phyloP scores from a whole-genome alignment of 2,113 vertebrate species.

The Parus major region DNA sequence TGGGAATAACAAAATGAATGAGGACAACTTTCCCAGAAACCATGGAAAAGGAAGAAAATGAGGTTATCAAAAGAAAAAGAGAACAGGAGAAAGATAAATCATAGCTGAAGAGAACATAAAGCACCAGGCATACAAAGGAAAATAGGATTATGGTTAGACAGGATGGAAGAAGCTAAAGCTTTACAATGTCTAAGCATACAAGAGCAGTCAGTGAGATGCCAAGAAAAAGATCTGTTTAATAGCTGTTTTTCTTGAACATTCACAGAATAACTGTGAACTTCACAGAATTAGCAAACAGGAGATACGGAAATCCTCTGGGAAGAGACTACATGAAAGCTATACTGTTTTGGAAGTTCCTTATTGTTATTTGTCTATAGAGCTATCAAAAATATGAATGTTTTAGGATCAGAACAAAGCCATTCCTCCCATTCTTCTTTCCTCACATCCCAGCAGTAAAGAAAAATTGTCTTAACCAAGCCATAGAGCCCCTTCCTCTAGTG shows the following conservation, averaged over 20 bases:
- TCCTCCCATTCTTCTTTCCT: background rate
- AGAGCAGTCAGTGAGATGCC: background rate
- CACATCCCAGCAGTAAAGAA: background rate
- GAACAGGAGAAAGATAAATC: background rate
- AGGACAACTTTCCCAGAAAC: background rate
- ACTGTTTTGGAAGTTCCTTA: background rate
- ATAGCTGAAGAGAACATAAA: background rate
- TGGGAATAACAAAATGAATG: background rate
- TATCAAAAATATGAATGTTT: background rate
- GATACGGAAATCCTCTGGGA: background rate
- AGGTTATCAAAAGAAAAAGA: background rate
- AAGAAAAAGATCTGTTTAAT: background rate
- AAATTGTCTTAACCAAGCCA: background rate
- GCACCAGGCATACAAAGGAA: background rate
- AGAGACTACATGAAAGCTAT: background rate
- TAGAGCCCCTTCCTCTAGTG: background rate
- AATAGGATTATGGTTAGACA: background rate
- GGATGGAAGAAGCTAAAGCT: background rate
- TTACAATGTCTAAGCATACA: background rate
- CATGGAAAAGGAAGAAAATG: background rate
- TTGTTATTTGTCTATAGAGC: background rate
- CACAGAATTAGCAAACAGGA: background rate
- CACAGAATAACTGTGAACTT: background rate
- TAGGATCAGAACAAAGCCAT: background rate
- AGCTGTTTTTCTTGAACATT: background rate